Evolutionary conservation across 2,888 invertebrate genomes (phyloP).

Genomic region (Myopa testacea): DNA sequence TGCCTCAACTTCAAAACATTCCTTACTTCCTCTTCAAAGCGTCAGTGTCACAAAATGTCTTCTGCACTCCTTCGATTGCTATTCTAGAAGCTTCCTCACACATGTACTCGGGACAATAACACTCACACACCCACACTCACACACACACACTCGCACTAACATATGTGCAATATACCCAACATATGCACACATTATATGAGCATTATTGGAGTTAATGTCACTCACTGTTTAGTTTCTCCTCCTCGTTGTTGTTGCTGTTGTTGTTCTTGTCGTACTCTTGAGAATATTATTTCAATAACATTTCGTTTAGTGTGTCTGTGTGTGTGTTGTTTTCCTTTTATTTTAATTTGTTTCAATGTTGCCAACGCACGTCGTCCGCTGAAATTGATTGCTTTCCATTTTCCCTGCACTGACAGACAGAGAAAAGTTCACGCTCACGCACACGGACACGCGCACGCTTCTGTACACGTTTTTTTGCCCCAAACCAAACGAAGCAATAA

Average conservation of each 20-base stretch:
- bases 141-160: constrained; percentile 5
- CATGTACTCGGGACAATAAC: background rate
- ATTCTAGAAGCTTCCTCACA: background rate
- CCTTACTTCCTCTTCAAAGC: background rate
- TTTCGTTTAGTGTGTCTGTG: background rate
- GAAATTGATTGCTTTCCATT: constrained; percentile 38
- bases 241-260: background rate
- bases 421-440: background rate
- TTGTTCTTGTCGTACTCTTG: constrained; percentile 11
- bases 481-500: background rate
- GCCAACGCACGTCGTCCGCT: constrained; percentile 32
- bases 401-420: constrained; percentile 12
- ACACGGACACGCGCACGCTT: background rate
- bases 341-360: constrained; percentile 11
- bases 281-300: constrained; percentile 24
- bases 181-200: constrained; percentile 31
- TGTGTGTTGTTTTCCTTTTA: background rate
- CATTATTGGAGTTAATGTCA: constrained; percentile 33
- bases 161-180: background rate
- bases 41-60: constrained; percentile 30
- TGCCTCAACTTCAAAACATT: background rate
- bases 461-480: background rate
- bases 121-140: background rate
- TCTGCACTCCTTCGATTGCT: constrained; percentile 20
- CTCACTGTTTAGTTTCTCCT: background rate